These are phyloP conservation scores for Karalla daura DNA, from an alignment of 2,797 vertebrate genomes.

Conservation along the genomic window DNA sequence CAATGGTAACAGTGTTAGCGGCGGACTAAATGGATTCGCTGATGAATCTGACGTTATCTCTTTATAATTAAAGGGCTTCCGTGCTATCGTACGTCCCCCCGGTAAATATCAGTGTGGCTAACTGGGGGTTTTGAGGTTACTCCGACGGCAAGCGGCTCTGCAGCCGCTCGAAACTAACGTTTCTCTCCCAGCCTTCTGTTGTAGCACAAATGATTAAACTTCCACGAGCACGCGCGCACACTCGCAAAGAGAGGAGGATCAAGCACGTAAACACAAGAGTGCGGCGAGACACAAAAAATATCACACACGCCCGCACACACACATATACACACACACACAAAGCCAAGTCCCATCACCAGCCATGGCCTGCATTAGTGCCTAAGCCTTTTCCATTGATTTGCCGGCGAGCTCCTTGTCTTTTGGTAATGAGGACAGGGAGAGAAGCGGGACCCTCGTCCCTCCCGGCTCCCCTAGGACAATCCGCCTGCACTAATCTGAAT, in stretches of 20 bases:
- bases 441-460: conserved; percentile 78
- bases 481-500: conserved; percentile 80
- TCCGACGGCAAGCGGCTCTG: conserved; percentile 46
- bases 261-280: conserved; percentile 41
- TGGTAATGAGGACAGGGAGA: conserved; percentile 84
- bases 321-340: conserved; percentile 41
- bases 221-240: conserved; percentile 14
- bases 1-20: conserved; percentile 43
- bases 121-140: conserved; percentile 51
- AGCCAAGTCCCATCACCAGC: conserved; percentile 66
- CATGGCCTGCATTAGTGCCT: conserved; percentile 73
- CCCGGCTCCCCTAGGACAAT: conserved; percentile 73
- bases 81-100: conserved; percentile 51
- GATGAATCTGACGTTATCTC: conserved; percentile 70
- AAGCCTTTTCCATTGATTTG: conserved; percentile 84
- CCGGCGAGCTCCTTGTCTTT: conserved; percentile 81
- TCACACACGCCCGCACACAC: conserved; percentile 37
- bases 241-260: conserved; percentile 23
- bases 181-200: conserved; percentile 61
- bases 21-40: conserved; percentile 59
- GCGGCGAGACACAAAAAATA: conserved; percentile 24
- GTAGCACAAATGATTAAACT: conserved; percentile 60
- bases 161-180: conserved; percentile 51
- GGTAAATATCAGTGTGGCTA: conserved; percentile 69
- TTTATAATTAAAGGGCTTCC: conserved; percentile 73